These are phyloP conservation scores for Phalera bucephala DNA, from an alignment of 2,888 invertebrate genomes.

Conservation along the genomic window DNA sequence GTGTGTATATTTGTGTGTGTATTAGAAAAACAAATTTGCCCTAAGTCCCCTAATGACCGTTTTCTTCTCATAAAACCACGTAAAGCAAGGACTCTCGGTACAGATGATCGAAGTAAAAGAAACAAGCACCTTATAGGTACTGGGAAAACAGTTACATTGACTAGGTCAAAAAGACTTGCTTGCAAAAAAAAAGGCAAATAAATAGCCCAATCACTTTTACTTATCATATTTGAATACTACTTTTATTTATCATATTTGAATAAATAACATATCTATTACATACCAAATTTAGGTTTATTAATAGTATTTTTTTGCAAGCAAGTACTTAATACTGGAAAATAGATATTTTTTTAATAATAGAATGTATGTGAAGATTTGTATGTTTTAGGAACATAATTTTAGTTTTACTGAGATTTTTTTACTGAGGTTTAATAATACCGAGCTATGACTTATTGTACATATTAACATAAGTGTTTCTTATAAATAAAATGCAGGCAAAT, in stretches of 20 bases:
- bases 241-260: too few species aligned
- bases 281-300: too few species aligned
- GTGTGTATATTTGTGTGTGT: too few species aligned
- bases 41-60: too few species aligned
- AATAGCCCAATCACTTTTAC: too few species aligned
- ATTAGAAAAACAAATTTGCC: too few species aligned
- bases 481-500: neutral
- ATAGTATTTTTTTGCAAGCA: conserved; percentile 27
- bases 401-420: conserved; percentile 11
- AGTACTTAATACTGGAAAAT: conserved; percentile 15
- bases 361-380: conserved; percentile 15
- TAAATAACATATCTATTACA: too few species aligned
- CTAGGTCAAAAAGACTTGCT: conserved; percentile 31
- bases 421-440: too few species aligned
- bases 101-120: conserved; percentile 17
- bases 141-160: conserved; percentile 12
- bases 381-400: conserved; percentile 31
- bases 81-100: conserved; percentile 9
- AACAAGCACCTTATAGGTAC: conserved; percentile 25
- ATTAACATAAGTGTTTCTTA: too few species aligned
- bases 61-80: too few species aligned
- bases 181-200: conserved; percentile 23
- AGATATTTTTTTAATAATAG: conserved; percentile 14
- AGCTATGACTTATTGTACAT: too few species aligned
- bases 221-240: too few species aligned